Evolutionary conservation across 2,888 invertebrate genomes (phyloP).

Genomic region (Anthrax anthrax): DNA sequence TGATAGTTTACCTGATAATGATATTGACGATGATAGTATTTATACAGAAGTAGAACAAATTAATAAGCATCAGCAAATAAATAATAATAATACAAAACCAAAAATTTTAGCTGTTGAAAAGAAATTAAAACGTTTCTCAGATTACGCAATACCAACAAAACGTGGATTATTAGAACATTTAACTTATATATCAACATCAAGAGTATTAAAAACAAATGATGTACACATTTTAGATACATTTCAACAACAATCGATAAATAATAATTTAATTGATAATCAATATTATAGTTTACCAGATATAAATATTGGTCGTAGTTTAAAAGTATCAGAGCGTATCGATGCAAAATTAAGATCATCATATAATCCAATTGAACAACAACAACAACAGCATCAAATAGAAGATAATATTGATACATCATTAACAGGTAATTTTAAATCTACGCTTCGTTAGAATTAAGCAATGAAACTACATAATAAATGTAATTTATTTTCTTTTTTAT

Average conservation of each 20-base stretch:
- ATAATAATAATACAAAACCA: constrained; percentile 26
- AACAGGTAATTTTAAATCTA: not conserved
- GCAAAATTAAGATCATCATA: constrained; percentile 44
- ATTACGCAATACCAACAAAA: constrained; percentile 14
- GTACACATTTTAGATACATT: constrained; percentile 15
- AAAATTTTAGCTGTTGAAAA: constrained; percentile 33
- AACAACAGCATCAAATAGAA: not conserved
- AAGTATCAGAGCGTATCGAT: constrained; percentile 57
- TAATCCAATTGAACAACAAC: constrained; percentile 12
- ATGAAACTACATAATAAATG: not conserved
- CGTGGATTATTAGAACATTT: constrained; percentile 17
- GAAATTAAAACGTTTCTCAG: constrained; percentile 25
- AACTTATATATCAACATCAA: constrained; percentile 15
- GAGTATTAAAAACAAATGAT: constrained; percentile 13
- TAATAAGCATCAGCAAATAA: not conserved
- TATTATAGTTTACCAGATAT: constrained; percentile 59
- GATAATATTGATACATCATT: not conserved
- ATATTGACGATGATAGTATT: constrained; percentile 9
- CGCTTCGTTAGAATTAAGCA: not conserved
- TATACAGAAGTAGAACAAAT: constrained; percentile 5
- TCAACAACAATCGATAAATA: too few species aligned
- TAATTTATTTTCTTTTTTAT: not conserved
- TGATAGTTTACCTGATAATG: too few species aligned
- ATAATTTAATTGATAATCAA: constrained; percentile 44
- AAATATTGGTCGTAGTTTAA: constrained; percentile 51